A percentile compares a stretch with the other conserved stretches of the same genome.
Conservation (phyloP, 2,888 invertebrate species). For the Ophioninae sp. region DNA sequence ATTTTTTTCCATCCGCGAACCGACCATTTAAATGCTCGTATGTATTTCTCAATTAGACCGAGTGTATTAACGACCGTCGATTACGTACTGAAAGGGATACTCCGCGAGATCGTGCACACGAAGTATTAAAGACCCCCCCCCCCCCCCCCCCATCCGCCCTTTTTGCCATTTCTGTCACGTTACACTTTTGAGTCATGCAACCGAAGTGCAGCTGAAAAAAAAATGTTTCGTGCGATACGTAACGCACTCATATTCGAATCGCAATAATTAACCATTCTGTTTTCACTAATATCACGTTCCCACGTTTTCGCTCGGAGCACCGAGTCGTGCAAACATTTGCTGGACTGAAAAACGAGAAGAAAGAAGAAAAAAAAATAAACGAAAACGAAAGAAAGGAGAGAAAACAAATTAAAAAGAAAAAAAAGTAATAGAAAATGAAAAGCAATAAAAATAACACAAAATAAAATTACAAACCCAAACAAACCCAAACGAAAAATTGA, state of each 20-base stretch:
- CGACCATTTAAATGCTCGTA: conserved; percentile 46
- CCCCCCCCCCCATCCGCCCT: not conserved
- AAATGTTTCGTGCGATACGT: conserved; percentile 12
- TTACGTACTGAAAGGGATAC: conserved; percentile 49
- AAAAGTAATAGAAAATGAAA: no score
- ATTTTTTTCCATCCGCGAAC: not conserved
- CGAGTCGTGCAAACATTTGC: conserved; percentile 17
- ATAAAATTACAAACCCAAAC: no score
- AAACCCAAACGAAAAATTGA: no score
- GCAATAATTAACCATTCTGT: conserved; percentile 32
- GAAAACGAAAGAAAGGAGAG: no score
- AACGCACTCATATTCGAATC: conserved; percentile 18
- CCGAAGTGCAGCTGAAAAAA: conserved; percentile 23
- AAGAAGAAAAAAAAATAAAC: no score
- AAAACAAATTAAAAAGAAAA: no score
- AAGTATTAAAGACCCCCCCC: not conserved
- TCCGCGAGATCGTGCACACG: conserved; percentile 27
- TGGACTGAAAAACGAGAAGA: not conserved
- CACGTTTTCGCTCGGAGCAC: conserved; percentile 46
- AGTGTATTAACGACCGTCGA: conserved; percentile 59
- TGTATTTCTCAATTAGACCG: conserved; percentile 57
- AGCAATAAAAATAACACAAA: no score
- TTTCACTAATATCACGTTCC: conserved; percentile 55
- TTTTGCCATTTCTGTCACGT: not conserved
- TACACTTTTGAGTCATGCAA: conserved; percentile 29